Evolutionary conservation across 2,888 invertebrate genomes (phyloP).

Genomic region (Orgyia antiqua): DNA sequence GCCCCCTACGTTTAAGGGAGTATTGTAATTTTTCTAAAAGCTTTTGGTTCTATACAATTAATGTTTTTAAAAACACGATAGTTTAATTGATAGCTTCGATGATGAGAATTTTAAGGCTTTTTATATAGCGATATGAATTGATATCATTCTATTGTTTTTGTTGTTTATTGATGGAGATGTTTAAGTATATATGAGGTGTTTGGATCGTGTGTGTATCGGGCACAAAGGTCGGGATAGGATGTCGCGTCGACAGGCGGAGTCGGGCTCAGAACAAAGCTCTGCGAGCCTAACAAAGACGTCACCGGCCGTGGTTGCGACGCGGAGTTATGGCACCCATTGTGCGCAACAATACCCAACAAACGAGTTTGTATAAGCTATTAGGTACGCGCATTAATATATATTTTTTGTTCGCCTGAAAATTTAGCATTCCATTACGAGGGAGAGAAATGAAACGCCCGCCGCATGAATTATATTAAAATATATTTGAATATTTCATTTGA

Average conservation of each 20-base stretch:
- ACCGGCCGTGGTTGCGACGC: conserved; percentile 75
- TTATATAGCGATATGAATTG: conserved; percentile 2
- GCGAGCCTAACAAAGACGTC: conserved; percentile 76
- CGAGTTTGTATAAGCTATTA: conserved; percentile 79
- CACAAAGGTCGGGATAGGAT: conserved; percentile 47
- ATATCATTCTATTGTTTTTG: conserved; percentile 15
- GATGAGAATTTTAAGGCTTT: conserved; percentile 29
- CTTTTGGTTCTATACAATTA: conserved; percentile 17
- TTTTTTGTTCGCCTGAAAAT: conserved; percentile 78
- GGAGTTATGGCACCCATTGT: conserved; percentile 78
- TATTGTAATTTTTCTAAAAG: conserved; percentile 45
- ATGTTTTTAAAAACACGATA: conserved; percentile 29
- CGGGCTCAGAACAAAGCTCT: conserved; percentile 66
- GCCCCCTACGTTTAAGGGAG: conserved; percentile 45
- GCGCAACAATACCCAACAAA: conserved; percentile 78
- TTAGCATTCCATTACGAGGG: conserved; percentile 79
- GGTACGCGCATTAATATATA: conserved; percentile 79
- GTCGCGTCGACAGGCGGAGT: conserved; percentile 64
- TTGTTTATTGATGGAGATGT: conserved; percentile 19
- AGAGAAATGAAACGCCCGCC: conserved; percentile 79
- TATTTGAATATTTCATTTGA: conserved; percentile 79
- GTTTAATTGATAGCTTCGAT: conserved; percentile 40
- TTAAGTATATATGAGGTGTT: conserved; percentile 4
- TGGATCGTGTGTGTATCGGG: conserved; percentile 37
- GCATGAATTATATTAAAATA: conserved; percentile 79